Evolutionary conservation across 2,113 vertebrate genomes (phyloP).

Genomic region (Cryptotis parvus): DNA sequence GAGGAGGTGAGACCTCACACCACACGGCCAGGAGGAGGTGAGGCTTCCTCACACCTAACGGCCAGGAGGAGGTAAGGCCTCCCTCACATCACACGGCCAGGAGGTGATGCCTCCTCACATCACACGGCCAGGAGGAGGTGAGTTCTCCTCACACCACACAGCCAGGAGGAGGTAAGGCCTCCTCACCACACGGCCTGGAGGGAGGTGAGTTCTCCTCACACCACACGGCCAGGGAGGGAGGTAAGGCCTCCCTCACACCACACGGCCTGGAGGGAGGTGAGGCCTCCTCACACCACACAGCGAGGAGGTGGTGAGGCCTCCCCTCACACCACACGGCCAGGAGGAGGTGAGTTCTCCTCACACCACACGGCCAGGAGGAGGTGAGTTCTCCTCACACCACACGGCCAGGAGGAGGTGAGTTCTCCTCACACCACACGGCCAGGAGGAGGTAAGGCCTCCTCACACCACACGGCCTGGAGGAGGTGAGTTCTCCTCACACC

Average conservation of each 20-base stretch:
- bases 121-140: no score
- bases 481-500: neutral
- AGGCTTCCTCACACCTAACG: neutral
- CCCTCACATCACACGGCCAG: neutral
- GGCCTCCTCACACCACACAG: neutral
- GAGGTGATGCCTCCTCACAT: neutral
- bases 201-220: no score
- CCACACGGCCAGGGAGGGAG: neutral
- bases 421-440: neutral
- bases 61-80: no score
- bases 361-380: neutral
- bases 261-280: neutral
- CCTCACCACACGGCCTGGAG: neutral
- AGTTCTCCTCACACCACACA: neutral
- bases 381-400: neutral
- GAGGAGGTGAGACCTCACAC: neutral
- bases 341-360: no score
- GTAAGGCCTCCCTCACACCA: neutral
- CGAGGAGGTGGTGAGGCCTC: no score
- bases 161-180: no score
- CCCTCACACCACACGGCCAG: neutral
- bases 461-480: fast-evolving
- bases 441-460: neutral
- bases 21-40: no score
- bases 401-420: no score